A percentile compares a stretch with the other conserved stretches of the same genome.
phyloP scores from a whole-genome alignment of 2,888 invertebrate genomes.

The Erebia palarica region DNA sequence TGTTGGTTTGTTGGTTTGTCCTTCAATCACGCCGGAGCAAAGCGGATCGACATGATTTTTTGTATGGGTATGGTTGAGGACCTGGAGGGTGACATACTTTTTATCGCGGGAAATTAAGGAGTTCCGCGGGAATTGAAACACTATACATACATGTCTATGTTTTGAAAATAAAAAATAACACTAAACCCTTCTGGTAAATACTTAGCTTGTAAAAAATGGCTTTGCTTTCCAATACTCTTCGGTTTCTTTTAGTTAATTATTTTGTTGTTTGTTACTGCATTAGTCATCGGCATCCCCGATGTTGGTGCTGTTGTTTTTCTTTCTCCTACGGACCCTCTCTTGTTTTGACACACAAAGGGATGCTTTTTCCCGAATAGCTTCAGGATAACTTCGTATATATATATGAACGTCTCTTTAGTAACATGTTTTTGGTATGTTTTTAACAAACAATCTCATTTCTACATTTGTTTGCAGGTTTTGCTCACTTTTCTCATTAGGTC shows the following conservation, averaged over 20 bases:
- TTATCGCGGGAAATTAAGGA: too few relatives aligned
- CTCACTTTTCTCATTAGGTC: background rate
- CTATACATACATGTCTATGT: background rate
- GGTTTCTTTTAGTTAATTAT: slow-evolving; percentile 30
- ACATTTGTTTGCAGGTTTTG: too few relatives aligned
- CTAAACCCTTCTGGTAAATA: background rate
- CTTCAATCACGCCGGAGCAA: too few relatives aligned
- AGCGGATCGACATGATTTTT: too few relatives aligned
- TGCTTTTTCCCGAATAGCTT: slow-evolving; percentile 39
- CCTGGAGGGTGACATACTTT: too few relatives aligned
- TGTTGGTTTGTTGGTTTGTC: too few relatives aligned
- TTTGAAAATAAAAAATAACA: background rate
- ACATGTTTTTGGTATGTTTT: background rate
- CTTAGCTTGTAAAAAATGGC: slow-evolving; percentile 4
- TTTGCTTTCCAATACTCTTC: slow-evolving; percentile 12
- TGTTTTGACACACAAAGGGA: slow-evolving; percentile 55
- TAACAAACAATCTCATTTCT: background rate
- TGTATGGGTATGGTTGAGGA: too few relatives aligned
- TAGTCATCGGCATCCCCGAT: slow-evolving; percentile 56
- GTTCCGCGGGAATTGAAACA: too few relatives aligned
- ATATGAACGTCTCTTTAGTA: slow-evolving; percentile 17
- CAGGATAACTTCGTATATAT: slow-evolving; percentile 17
- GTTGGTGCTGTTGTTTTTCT: slow-evolving; percentile 38
- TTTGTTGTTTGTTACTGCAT: slow-evolving; percentile 41
- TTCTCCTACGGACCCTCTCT: slow-evolving; percentile 23